A percentile compares a stretch with the other conserved stretches of the same genome.
Conservation (phyloP, 2,113 vertebrate genomes). For the Rhabdornis inornatus region DNA sequence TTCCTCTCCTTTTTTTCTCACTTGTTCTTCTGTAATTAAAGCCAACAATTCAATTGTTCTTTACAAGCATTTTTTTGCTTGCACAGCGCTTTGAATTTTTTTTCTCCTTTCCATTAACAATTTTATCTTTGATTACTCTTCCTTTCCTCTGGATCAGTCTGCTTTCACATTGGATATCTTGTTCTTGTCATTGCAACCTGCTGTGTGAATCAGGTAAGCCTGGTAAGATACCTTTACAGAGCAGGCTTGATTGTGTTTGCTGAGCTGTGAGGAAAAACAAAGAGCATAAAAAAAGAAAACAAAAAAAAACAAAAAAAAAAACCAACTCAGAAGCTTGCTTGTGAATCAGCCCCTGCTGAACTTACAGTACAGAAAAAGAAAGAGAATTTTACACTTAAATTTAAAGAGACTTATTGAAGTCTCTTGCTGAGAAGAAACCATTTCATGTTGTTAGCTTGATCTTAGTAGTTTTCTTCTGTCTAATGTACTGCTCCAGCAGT, state of each 20-base stretch:
- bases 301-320: slow-evolving; percentile 21
- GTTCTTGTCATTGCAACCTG: neutral
- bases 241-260: neutral
- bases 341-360: neutral
- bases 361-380: neutral
- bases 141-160: neutral
- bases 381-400: slow-evolving; percentile 12
- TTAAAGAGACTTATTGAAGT: neutral
- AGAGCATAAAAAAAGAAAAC: neutral
- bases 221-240: neutral
- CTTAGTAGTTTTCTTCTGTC: neutral
- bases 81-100: neutral
- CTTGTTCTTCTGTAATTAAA: neutral
- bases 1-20: fast-evolving
- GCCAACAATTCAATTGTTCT: neutral
- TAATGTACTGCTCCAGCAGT: neutral
- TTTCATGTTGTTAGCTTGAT: slow-evolving; percentile 5
- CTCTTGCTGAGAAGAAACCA: neutral
- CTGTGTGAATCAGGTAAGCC: neutral
- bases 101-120: neutral
- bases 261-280: neutral
- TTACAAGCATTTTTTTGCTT: neutral
- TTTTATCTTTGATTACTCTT: neutral
- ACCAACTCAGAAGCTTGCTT: neutral
- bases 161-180: neutral